These are phyloP conservation scores for Cepaea hortensis DNA, from an alignment of 2,888 invertebrate genomes.

Conservation along the genomic window DNA sequence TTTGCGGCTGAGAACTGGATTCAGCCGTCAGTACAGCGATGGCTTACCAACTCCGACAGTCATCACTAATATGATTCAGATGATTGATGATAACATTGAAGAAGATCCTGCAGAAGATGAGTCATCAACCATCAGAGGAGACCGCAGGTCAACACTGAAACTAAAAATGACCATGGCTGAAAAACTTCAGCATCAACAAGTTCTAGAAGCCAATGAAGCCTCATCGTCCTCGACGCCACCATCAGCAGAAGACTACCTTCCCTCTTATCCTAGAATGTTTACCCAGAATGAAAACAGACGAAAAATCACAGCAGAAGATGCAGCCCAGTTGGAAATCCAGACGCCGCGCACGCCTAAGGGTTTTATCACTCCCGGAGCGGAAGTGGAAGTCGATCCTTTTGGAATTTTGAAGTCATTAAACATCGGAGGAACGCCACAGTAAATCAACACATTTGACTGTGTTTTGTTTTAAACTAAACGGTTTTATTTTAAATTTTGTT, in stretches of 20 bases:
- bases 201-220: slow-evolving; percentile 32
- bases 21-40: slow-evolving; percentile 70
- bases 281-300: slow-evolving; percentile 48
- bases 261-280: slow-evolving; percentile 59
- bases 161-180: slow-evolving; percentile 41
- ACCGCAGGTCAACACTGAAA: slow-evolving; percentile 29
- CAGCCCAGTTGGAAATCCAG: slow-evolving; percentile 61
- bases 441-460: background rate
- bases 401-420: slow-evolving; percentile 71
- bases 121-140: background rate
- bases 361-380: slow-evolving; percentile 65
- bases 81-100: slow-evolving; percentile 68
- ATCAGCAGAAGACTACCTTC: slow-evolving; percentile 39
- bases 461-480: no score
- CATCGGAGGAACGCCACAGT: slow-evolving; percentile 57
- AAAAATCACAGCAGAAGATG: slow-evolving; percentile 52
- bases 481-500: no score
- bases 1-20: slow-evolving; percentile 63
- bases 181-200: slow-evolving; percentile 44
- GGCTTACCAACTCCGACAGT: slow-evolving; percentile 69
- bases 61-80: slow-evolving; percentile 66
- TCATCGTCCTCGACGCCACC: slow-evolving; percentile 47
- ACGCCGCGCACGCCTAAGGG: slow-evolving; percentile 70
- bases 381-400: slow-evolving; percentile 68
- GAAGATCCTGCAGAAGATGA: slow-evolving; percentile 59